Conservation (phyloP, 2,113 vertebrate species). For the Leucosticte australis region DNA sequence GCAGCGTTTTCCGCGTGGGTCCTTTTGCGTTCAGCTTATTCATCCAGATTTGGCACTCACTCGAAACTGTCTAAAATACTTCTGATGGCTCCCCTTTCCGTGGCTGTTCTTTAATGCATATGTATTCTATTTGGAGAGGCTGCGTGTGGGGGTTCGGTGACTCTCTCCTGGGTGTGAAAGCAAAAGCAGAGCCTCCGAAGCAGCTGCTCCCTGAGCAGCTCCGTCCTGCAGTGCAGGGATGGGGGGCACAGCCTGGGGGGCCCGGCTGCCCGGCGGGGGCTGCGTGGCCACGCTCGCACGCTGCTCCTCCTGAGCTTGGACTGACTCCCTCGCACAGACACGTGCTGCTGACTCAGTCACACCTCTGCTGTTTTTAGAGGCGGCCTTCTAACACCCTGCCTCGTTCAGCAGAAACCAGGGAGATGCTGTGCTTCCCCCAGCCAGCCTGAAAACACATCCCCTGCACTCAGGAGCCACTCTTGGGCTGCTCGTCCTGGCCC, state of each 20-base stretch:
- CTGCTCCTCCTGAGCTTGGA: background rate
- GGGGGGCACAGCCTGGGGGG: background rate
- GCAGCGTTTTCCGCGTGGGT: background rate
- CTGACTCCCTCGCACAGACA: constrained; percentile 6
- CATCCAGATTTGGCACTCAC: background rate
- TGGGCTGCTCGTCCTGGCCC: background rate
- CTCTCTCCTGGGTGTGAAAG: constrained; percentile 49
- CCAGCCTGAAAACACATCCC: background rate
- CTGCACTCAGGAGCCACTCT: background rate
- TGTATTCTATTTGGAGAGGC: constrained; percentile 27
- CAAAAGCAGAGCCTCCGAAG: constrained; percentile 32
- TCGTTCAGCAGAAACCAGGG: constrained; percentile 16
- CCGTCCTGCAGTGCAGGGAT: background rate
- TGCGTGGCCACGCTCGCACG: background rate
- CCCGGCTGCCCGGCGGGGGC: background rate
- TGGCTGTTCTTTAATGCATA: background rate
- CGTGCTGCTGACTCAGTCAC: constrained; percentile 54
- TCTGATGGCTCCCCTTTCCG: background rate
- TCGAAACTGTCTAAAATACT: background rate
- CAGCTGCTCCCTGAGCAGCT: constrained; percentile 34
- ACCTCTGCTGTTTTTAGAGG: constrained; percentile 50
- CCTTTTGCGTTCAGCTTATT: background rate
- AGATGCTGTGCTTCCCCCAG: background rate
- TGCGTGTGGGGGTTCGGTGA: background rate
- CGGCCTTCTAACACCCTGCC: constrained; percentile 2